Evolutionary conservation across 2,113 vertebrate genomes (phyloP), one percentile per base, ranked within the genome.

Genomic region (Chionomys nivalis): DNA sequence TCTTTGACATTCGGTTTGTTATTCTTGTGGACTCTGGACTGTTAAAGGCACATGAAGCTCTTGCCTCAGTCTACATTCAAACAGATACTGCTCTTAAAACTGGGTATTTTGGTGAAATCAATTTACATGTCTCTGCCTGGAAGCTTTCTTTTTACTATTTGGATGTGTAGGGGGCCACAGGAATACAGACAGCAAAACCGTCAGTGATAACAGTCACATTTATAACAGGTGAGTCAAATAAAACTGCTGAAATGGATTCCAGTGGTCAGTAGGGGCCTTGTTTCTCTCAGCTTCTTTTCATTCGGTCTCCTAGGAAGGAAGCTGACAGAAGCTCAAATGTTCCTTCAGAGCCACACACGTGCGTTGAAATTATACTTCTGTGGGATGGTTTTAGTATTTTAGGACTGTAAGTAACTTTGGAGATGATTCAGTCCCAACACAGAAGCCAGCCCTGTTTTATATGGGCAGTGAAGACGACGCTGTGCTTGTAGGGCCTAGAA

Each of bases 81-180:
- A 70, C 28, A 66, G 42, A 23, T 70, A 85, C 39, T 89, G 44
- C 88, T 83, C 21, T 92, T 58, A 75, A 83, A 94, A 96, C 28
- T 72, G 92, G 66, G 9, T 77, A 89, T 93, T 90, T 95, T 72
- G 58, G 49, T 91, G 52, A 93, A 91, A 68, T 91, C 47, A 75
- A 4, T 79, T 93, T 78, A 49, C 58, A 7, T 47, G 63, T 92
- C 91, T 94, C 55, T 58, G 3, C 86, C 90, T 39, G 73, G 49
- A 58, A 94, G 44, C 14, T 49, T 95, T 93, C 44, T 82, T 87
- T 44, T 9, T 94, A 44, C 12, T 39, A 4, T 63, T 91, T 93
- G 89, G 82, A 33, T 87, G 52, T 78, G 55, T 87, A 88, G 33
- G 78, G 42, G 47, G 78, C 21, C 55, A 61, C 33, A 21, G 93